phyloP scores from a whole-genome alignment of 1,140 invertebrate species.

The Dendrolimus kikuchii region DNA sequence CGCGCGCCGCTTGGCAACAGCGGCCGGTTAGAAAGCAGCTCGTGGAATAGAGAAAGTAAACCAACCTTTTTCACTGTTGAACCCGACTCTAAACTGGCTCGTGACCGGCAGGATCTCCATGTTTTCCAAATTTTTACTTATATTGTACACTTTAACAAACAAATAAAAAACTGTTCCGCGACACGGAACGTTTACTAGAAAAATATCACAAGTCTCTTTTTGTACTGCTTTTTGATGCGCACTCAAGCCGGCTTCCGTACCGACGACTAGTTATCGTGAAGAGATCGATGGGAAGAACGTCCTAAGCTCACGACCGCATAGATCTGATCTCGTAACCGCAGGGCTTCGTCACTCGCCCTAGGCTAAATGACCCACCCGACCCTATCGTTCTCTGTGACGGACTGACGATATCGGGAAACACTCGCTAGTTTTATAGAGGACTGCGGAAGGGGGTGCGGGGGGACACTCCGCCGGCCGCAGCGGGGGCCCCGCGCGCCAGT shows the following conservation, averaged over 20 bases:
- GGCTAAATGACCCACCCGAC: slow-evolving; percentile 60
- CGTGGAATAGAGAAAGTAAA: slow-evolving; percentile 57
- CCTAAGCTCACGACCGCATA: slow-evolving; percentile 59
- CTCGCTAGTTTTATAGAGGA: slow-evolving; percentile 47
- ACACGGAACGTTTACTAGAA: slow-evolving; percentile 61
- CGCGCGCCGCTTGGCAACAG: slow-evolving; percentile 66
- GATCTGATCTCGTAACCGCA: slow-evolving; percentile 68
- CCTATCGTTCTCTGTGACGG: slow-evolving; percentile 62
- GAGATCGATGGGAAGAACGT: slow-evolving; percentile 61
- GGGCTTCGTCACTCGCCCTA: slow-evolving; percentile 61
- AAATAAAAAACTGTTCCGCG: slow-evolving; percentile 52
- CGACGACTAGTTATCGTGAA: slow-evolving; percentile 56
- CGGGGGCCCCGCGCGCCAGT: slow-evolving; percentile 58
- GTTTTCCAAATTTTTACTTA: slow-evolving; percentile 72
- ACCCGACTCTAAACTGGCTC: slow-evolving; percentile 71
- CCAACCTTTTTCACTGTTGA: slow-evolving; percentile 72
- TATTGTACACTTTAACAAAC: slow-evolving; percentile 69
- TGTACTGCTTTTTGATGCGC: slow-evolving; percentile 62
- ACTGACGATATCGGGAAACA: slow-evolving; percentile 45
- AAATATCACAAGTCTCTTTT: slow-evolving; percentile 73
- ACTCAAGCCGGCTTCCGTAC: slow-evolving; percentile 44
- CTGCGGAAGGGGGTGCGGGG: slow-evolving; percentile 41
- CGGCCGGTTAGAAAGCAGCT: slow-evolving; percentile 55
- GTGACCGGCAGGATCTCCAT: slow-evolving; percentile 72
- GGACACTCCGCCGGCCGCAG: slow-evolving; percentile 41